A percentile compares a stretch with the other conserved stretches of the same genome.
These are phyloP conservation scores for Oostethus manadensis DNA, from an alignment of 2,113 vertebrate species.

Conservation along the genomic window DNA sequence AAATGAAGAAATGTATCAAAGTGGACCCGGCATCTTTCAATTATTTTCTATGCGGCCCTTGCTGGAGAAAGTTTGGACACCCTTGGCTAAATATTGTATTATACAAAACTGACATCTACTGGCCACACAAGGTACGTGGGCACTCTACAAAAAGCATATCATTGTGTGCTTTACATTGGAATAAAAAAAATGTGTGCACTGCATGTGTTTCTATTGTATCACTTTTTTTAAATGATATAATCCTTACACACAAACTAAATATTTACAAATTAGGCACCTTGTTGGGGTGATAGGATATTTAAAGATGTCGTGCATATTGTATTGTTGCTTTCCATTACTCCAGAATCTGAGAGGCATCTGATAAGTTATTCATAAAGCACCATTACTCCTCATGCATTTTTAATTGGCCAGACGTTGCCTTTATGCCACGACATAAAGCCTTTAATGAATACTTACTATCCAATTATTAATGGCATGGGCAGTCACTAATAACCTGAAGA, in stretches of 20 bases:
- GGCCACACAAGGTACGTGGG: slow-evolving; percentile 36
- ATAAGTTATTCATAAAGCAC: slow-evolving; percentile 96
- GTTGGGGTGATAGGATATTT: not conserved
- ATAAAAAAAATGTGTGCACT: not conserved
- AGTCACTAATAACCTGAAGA: slow-evolving; percentile 85
- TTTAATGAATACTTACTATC: slow-evolving; percentile 94
- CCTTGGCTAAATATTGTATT: slow-evolving; percentile 23
- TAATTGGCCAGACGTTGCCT: slow-evolving; percentile 88
- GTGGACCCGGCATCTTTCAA: too few species aligned
- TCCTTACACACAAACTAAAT: not conserved
- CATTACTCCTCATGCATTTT: slow-evolving; percentile 96
- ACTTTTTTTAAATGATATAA: not conserved
- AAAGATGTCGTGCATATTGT: slow-evolving; percentile 22
- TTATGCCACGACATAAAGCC: slow-evolving; percentile 90
- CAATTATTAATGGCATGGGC: slow-evolving; percentile 84
- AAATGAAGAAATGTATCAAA: too few species aligned
- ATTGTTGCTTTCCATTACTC: slow-evolving; percentile 27
- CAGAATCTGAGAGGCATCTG: slow-evolving; percentile 79
- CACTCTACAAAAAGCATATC: not conserved
- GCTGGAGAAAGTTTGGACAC: too few species aligned
- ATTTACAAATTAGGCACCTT: not conserved
- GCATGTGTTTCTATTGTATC: not conserved
- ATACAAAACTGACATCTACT: slow-evolving; percentile 73
- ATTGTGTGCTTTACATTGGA: not conserved
- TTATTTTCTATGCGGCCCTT: too few species aligned